These are phyloP conservation scores for Drosophila chauvacae DNA, from an alignment of 1,140 invertebrate species.

Conservation along the genomic window DNA sequence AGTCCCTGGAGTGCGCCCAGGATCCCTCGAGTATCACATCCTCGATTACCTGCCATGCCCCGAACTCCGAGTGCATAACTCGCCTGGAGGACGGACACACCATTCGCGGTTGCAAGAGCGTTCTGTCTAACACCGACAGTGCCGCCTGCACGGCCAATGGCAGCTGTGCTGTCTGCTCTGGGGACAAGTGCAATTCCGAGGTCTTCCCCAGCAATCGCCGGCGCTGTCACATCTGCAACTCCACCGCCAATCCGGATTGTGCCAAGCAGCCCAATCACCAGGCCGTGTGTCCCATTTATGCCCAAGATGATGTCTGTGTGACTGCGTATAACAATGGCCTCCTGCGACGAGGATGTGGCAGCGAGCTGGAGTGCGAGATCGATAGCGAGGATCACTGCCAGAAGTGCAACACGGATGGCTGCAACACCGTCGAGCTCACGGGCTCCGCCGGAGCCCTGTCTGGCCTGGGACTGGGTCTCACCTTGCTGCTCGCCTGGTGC, in stretches of 20 bases:
- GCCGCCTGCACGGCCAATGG: constrained; percentile 54
- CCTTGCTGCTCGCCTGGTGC: constrained; percentile 54
- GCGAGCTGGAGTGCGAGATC: constrained; percentile 58
- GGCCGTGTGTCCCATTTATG: constrained; percentile 70
- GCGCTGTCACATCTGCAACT: constrained; percentile 74
- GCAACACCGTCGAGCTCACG: constrained; percentile 63
- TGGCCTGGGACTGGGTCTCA: constrained; percentile 54
- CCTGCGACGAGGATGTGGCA: constrained; percentile 62
- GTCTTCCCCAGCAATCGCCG: constrained; percentile 67
- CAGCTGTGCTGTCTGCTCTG: constrained; percentile 61
- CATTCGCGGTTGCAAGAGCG: constrained; percentile 64
- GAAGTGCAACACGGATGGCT: constrained; percentile 61
- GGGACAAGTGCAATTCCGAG: constrained; percentile 62
- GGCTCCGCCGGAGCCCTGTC: constrained; percentile 43
- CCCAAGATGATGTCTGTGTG: constrained; percentile 58
- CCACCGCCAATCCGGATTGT: constrained; percentile 43
- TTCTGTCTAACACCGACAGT: constrained; percentile 37
- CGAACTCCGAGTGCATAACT: constrained; percentile 57
- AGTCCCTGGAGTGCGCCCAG: constrained; percentile 59
- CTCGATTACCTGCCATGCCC: constrained; percentile 45
- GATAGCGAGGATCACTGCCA: constrained; percentile 58
- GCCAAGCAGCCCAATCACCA: constrained; percentile 40
- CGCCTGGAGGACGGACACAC: constrained; percentile 57
- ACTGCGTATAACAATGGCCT: constrained; percentile 19
- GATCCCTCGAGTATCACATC: constrained; percentile 37